Percentiles rank a stretch among this genome's conserved stretches.
Conservation (phyloP, 1,140 invertebrate species). For the Psilanteris sp. region DNA sequence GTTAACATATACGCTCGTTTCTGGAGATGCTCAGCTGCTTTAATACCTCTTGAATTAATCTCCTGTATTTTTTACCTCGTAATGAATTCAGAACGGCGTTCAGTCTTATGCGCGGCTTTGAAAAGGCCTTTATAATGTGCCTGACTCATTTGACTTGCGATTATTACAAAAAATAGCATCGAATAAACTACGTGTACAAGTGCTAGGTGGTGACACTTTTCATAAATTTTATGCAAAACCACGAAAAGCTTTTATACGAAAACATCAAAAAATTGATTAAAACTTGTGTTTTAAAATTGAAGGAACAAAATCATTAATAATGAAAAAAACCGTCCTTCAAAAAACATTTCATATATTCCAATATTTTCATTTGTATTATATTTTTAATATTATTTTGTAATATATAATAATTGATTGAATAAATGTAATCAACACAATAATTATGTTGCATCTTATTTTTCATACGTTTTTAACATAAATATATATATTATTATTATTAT, state of each 20-base stretch:
- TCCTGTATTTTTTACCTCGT: conserved; percentile 72
- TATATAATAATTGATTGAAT: too few species aligned
- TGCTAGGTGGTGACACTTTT: conserved; percentile 26
- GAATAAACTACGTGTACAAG: conserved; percentile 63
- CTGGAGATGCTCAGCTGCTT: conserved; percentile 67
- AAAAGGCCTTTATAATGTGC: conserved; percentile 45
- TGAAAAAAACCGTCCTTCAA: too few species aligned
- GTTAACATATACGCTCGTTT: conserved; percentile 16
- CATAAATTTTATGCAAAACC: conserved; percentile 70
- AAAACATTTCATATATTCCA: too few species aligned
- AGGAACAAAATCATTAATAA: too few species aligned
- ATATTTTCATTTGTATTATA: too few species aligned
- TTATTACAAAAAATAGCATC: conserved; percentile 59
- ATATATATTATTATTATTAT: too few species aligned
- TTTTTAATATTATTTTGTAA: too few species aligned
- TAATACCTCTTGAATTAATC: conserved; percentile 78
- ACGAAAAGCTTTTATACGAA: conserved; percentile 49
- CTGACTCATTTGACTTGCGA: conserved; percentile 58
- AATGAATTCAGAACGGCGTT: conserved; percentile 73
- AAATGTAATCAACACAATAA: too few species aligned
- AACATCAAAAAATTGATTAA: neutral
- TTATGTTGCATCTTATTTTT: too few species aligned
- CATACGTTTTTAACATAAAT: too few species aligned
- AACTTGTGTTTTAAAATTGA: too few species aligned
- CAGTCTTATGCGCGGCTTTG: conserved; percentile 31